Percentiles rank a stretch among this genome's conserved stretches.
phyloP scores from a whole-genome alignment of 2,113 vertebrate genomes.

The Gadus chalcogrammus region DNA sequence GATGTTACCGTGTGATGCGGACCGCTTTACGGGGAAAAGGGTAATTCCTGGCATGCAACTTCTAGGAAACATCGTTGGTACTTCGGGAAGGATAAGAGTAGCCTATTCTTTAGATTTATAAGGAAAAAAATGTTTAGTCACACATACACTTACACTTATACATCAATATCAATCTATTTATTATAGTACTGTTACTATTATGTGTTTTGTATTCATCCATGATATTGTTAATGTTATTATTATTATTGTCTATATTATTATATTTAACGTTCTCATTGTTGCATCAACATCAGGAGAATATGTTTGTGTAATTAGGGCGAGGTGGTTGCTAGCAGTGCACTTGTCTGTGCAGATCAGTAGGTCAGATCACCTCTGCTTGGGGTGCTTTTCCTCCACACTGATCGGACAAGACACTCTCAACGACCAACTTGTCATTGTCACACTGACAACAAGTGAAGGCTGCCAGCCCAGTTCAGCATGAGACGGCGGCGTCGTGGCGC shows the following conservation, averaged over 20 bases:
- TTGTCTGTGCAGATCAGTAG: neutral
- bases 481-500: slow-evolving; percentile 13
- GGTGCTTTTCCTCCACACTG: slow-evolving; percentile 27
- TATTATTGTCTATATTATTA: too few species aligned
- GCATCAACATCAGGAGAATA: neutral
- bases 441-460: slow-evolving; percentile 30
- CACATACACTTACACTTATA: too few species aligned
- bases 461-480: slow-evolving; percentile 37
- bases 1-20: too few species aligned
- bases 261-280: neutral
- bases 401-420: slow-evolving; percentile 42
- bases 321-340: slow-evolving; percentile 16
- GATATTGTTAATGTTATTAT: too few species aligned
- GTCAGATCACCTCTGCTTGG: slow-evolving; percentile 20
- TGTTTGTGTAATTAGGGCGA: slow-evolving; percentile 11
- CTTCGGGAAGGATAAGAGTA: too few species aligned
- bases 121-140: too few species aligned
- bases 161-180: neutral
- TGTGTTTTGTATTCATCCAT: too few species aligned
- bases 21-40: too few species aligned
- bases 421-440: slow-evolving; percentile 7
- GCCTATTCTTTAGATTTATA: too few species aligned
- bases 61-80: too few species aligned
- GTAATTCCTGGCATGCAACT: too few species aligned
- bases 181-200: too few species aligned